Base-by-base conservation (phyloP, 2,888 invertebrate species). In the Chromoteleia sp. region DNA sequence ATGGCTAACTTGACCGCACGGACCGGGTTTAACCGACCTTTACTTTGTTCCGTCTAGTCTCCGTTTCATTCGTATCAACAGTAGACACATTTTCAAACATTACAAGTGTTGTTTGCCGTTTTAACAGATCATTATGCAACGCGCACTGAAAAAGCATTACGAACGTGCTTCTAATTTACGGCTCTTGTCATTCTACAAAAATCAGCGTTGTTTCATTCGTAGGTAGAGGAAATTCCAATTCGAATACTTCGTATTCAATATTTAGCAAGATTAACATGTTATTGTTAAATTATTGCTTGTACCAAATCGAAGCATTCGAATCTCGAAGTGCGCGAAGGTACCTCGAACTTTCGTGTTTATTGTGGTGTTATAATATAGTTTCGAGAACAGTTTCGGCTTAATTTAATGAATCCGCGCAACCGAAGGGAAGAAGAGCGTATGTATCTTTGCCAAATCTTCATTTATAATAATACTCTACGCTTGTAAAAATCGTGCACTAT, bases 1-100 rank as follows among this genome's bases (percentile, higher is more conserved):
- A 86, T 84, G 87, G 86, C 85, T 85, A 86, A 87, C 83, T 85
- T 83, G 85, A 89, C 89, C 86, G 83, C 88, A 43, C 45, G 2
- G 50, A 81, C 83, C 83, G 83, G 84, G 86, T 86, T 85, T 86
- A 85, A 86, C 85, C 41, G 54, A 39, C 56, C 71, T 59, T 71
- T 59, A 58, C 71, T 78, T 78, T 78, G 71, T 54, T 71, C 33
- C 58, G 52, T 78, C 56, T 21, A 59, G 58, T 71, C 58, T 65
- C 71, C 36, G 19, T 36, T 78, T 78, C 52, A 78, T 71, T 78
- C 71, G 65, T 71, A 78, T 65, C 65, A 71, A 48, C 29, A 39
- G 48, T 56, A 63, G 77, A 77, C 63, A 65, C 65, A 58, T 65
- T 48, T 56, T 36, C 61, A 77, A 70, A 63, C 63, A 77, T 71